Evolutionary conservation across 2,797 vertebrate species (phyloP), one percentile per base, ranked within the genome.

Genomic region (Trachurus trachurus): DNA sequence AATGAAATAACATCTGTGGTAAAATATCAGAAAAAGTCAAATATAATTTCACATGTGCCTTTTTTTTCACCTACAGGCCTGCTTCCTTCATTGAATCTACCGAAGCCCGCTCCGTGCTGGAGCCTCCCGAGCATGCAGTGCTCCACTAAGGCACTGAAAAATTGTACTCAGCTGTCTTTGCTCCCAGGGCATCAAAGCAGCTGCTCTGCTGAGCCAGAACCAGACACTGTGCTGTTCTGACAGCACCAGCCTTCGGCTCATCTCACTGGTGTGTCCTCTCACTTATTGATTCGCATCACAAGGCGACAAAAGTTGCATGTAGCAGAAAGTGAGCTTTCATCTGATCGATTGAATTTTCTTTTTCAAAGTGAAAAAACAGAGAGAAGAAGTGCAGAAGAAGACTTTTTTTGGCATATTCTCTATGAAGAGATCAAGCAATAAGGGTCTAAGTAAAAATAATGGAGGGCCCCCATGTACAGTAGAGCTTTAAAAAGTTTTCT

Each of bases 151-250:
- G 82, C 75, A 71, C 76, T 80, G 77, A 84, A 71, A 80, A 84
- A 91, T 74, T 81, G 73, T 67, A 64, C 65, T 76, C 76, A 65
- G 59, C 81, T 75, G 69, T 68, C 79, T 69, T 75, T 78, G 66
- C 87, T 83, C 79, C 87, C 39, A 69, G 88, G 89, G 75, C 88
- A 78, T 87, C 88, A 82, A 69, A 88, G 90, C 80, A 86, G 76
- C 66, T 68, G 76, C 84, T 90, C 82, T 67, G 77, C 90, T 75
- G 90, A 88, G 81, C 80, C 87, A 39, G 89, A 94, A 89, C 87
- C 84, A 19, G 94, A 94, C 42, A 84, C 89, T 7, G 95, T 96
- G 74, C 90, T 95, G 68, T 95, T 96, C 89, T 96, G 93, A 96
- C 80, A 66, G 49, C 15, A 12, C 29, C 83, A 15, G 67, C 87